A percentile compares a stretch with the other conserved stretches of the same genome.
Conservation (phyloP, 2,888 invertebrate genomes). For the Pammene aurita region DNA sequence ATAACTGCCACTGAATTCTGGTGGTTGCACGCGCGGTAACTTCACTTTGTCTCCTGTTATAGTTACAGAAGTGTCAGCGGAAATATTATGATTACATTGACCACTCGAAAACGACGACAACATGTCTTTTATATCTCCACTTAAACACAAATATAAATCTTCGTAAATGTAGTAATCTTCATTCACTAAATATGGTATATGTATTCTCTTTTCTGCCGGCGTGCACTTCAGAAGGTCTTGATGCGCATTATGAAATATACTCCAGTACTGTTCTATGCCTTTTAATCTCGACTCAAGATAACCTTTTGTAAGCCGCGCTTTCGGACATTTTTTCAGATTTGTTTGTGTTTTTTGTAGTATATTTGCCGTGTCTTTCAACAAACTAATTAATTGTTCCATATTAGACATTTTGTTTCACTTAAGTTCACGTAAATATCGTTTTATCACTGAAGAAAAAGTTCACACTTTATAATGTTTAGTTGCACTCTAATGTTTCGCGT, state of each 20-base stretch:
- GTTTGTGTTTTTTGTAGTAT: not conserved
- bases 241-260: not conserved
- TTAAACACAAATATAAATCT: not conserved
- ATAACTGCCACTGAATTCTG: not conserved
- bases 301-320: not conserved
- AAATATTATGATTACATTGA: not conserved
- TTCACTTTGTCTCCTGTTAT: not conserved
- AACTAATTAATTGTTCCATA: not conserved
- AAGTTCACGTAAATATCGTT: not conserved
- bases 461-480: not conserved
- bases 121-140: not conserved
- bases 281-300: not conserved
- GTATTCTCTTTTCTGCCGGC: not conserved
- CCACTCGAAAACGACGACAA: not conserved
- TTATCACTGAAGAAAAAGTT: not conserved
- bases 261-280: not conserved
- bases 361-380: not conserved
- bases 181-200: not conserved
- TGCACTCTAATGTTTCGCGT: not conserved
- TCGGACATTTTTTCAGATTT: not conserved
- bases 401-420: not conserved
- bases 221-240: not conserved
- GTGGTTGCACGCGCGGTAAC: not conserved
- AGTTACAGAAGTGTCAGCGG: not conserved
- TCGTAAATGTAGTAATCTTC: not conserved